phyloP scores from a whole-genome alignment of 2,113 vertebrate genomes.

The Prochilodus magdalenae region DNA sequence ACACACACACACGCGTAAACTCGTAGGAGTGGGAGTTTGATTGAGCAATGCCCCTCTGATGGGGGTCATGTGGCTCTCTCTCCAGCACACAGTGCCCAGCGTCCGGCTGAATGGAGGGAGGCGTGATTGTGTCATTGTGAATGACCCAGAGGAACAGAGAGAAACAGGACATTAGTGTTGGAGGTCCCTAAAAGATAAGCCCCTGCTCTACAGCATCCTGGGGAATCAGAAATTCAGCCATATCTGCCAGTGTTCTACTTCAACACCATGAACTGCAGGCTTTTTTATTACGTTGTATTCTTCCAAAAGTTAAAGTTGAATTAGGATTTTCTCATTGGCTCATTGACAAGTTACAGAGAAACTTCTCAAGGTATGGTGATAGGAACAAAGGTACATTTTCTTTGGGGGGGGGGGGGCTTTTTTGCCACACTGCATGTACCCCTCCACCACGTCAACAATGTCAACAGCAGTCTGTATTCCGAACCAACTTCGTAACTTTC shows the following conservation, averaged over 20 bases:
- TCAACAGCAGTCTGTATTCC: no score
- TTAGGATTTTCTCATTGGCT: no score
- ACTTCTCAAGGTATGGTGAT: no score
- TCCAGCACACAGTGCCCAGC: slow-evolving; percentile 17
- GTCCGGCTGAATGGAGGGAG: slow-evolving; percentile 14
- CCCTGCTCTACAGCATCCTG: background rate
- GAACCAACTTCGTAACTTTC: no score
- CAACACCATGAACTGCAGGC: background rate
- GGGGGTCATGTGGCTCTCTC: slow-evolving; percentile 18
- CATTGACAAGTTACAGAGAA: no score
- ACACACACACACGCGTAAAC: background rate
- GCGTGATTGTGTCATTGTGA: slow-evolving; percentile 5
- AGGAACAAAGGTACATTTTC: no score
- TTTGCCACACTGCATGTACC: no score
- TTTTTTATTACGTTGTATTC: no score
- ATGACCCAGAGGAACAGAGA: slow-evolving; percentile 12
- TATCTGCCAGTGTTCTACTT: background rate
- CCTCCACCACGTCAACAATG: no score
- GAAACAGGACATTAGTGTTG: slow-evolving; percentile 21
- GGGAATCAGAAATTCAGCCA: background rate
- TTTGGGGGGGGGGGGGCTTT: no score
- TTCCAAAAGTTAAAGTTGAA: no score
- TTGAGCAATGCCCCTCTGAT: slow-evolving; percentile 24
- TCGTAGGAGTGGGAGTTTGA: slow-evolving; percentile 1
- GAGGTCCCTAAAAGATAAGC: slow-evolving; percentile 13